Base-by-base conservation (phyloP, 1,140 invertebrate genomes). In the Diabrotica virgifera region DNA sequence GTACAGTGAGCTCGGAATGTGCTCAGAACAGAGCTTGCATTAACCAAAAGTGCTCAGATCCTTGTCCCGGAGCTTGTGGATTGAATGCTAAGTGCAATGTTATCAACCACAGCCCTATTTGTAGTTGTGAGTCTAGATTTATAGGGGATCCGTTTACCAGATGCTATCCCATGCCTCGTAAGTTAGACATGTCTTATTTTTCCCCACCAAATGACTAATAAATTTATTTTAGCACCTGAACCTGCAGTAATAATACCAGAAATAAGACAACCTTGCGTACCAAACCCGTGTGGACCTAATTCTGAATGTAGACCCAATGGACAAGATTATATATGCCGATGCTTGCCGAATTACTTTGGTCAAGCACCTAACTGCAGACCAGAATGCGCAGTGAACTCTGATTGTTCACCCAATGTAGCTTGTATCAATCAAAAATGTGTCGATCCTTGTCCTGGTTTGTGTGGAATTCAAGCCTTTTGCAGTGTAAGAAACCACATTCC, bases 1-100 rank as follows among this genome's bases (percentile, higher is more conserved):
- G 92, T 76, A 83, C 87, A 14, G 83, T 87, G n/a, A 89, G 91
- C 72, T 86, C 87, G 8, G 90, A 95, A 72, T 94, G 92, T 79
- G 75, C 86, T 5, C 84, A 86, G 14, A 84, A 86, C 60, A 81
- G 86, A 73, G 86, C 90, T 57, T 95, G 92, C 75, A 86, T 88
- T 24, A 87, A 85, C 74, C 87, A 88, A 66, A 91, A 91, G 80
- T 94, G 92, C 78, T 80, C 82, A 66, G 87, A 94, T 78, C 91
- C 91, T 8, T 94, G 85, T 69, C 78, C 78, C 36, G 85, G 83
- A 35, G 81, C 84, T 37, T 90, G 88, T 75, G 88, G 85, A 9
- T 72, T 80, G 8, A 85, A 85, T 76, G 86, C 89, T 11, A 79
- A 86, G 72, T 91, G 89, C 72, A 80, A 82, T 38, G 86, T 89